Evolutionary conservation across 1,140 invertebrate species (phyloP).

Genomic region (Leptopilina clavipes): DNA sequence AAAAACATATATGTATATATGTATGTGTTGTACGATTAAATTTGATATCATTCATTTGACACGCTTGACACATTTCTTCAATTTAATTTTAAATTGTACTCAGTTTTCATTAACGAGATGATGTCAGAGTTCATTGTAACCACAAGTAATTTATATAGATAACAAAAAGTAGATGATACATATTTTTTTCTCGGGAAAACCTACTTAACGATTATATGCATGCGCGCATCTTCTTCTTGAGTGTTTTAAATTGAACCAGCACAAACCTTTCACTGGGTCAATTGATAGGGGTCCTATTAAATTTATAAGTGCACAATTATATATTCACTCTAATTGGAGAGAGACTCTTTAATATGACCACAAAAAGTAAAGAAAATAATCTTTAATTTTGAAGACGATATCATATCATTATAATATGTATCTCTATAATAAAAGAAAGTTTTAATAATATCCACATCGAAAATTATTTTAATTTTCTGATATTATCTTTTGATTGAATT

Average conservation of each 20-base stretch:
- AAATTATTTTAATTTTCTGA: not conserved
- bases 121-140: conserved; percentile 5
- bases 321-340: not conserved
- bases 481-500: not conserved
- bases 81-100: conserved; percentile 17
- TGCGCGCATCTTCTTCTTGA: not conserved
- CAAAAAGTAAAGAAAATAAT: not conserved
- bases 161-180: conserved; percentile 17
- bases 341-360: not conserved
- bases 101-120: not conserved
- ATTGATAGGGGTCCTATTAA: conserved; percentile 20
- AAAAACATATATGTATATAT: no score
- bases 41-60: not conserved
- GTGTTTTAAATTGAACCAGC: not conserved
- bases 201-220: not conserved
- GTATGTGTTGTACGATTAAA: no score
- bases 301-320: conserved; percentile 20
- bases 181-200: conserved; percentile 1
- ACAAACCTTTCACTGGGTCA: conserved; percentile 31
- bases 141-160: not conserved
- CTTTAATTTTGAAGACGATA: not conserved
- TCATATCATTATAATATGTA: not conserved
- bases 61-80: conserved; percentile 21
- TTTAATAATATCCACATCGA: not conserved
- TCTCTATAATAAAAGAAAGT: not conserved